These are phyloP conservation scores for Campoplex capitator DNA, from an alignment of 2,888 invertebrate species.

Conservation along the genomic window DNA sequence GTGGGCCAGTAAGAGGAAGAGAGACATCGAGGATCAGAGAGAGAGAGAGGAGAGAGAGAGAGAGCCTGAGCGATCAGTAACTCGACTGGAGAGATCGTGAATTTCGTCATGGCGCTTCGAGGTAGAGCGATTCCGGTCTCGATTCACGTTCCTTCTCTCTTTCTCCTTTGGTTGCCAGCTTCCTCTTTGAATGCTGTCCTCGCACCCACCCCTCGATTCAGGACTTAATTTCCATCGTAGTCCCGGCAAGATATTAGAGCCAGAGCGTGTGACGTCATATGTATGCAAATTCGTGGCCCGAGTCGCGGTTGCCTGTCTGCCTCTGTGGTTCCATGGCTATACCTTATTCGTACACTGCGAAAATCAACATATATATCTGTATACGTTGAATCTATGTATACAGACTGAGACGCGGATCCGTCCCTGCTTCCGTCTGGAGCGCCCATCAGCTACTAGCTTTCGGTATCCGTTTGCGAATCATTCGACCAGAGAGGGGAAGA, in stretches of 20 bases:
- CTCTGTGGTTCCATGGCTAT: slow-evolving; percentile 41
- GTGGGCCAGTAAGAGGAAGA: neutral
- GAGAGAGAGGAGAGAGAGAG: neutral
- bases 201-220: slow-evolving; percentile 68
- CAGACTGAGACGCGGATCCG: slow-evolving; percentile 57
- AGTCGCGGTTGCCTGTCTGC: slow-evolving; percentile 64
- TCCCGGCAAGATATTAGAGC: slow-evolving; percentile 81
- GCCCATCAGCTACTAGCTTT: slow-evolving; percentile 75
- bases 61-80: neutral
- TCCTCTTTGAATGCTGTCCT: slow-evolving; percentile 41
- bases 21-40: neutral
- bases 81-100: slow-evolving; percentile 60
- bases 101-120: slow-evolving; percentile 60
- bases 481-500: slow-evolving; percentile 34
- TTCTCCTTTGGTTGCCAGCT: slow-evolving; percentile 33
- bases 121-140: slow-evolving; percentile 66
- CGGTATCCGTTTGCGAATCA: slow-evolving; percentile 76
- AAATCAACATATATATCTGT: slow-evolving; percentile 15
- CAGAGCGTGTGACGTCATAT: slow-evolving; percentile 81
- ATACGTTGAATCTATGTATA: neutral
- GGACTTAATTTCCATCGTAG: slow-evolving; percentile 81
- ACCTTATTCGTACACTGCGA: slow-evolving; percentile 19
- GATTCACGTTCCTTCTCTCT: slow-evolving; percentile 45
- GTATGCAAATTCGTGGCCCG: slow-evolving; percentile 81
- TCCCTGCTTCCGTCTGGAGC: slow-evolving; percentile 79